phyloP scores from a whole-genome alignment of 2,797 vertebrate species.

The Tenualosa thibaudeaui region DNA sequence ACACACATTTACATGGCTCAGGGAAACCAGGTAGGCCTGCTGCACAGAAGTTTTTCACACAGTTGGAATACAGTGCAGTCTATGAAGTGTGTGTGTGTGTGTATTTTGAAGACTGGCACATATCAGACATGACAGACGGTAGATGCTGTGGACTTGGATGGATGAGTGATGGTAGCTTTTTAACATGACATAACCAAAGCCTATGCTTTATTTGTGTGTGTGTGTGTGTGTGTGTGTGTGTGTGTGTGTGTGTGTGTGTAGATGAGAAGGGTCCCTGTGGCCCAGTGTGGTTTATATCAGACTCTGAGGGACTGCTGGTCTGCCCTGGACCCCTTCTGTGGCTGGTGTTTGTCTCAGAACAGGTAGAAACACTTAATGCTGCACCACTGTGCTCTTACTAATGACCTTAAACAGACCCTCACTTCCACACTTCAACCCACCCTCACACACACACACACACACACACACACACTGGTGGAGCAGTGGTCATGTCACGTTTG shows the following conservation, averaged over 20 bases:
- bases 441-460: no score
- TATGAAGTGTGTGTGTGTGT: background rate
- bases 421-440: no score
- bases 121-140: no score
- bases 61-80: background rate
- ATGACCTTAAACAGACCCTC: no score
- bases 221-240: background rate
- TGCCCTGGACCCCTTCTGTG: constrained; percentile 69
- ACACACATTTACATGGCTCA: constrained; percentile 63
- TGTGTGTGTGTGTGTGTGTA: constrained; percentile 29
- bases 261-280: constrained; percentile 60
- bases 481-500: no score
- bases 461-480: no score
- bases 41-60: background rate
- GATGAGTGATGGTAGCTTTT: no score
- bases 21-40: constrained; percentile 60
- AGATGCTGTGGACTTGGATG: no score
- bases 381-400: background rate
- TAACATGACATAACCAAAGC: no score
- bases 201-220: no score
- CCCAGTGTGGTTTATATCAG: constrained; percentile 54
- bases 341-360: constrained; percentile 61
- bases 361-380: constrained; percentile 52
- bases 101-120: no score
- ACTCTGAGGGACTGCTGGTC: constrained; percentile 58